These are phyloP conservation scores for Pygocentrus nattereri DNA, from an alignment of 2,797 vertebrate genomes.

Conservation along the genomic window DNA sequence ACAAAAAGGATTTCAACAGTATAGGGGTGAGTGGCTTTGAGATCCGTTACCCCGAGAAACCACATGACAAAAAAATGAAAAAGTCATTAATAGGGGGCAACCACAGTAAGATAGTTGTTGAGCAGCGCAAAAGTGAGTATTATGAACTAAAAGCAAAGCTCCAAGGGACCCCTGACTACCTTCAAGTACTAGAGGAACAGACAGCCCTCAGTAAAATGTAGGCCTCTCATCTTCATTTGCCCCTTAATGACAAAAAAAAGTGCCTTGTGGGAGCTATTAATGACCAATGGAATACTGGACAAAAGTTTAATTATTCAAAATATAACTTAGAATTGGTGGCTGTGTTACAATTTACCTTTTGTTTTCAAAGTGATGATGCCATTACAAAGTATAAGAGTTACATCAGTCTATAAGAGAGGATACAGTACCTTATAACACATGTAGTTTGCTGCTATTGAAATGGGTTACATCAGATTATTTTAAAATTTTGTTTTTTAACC, in stretches of 20 bases:
- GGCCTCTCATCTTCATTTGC: conserved; percentile 78
- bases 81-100: conserved; percentile 97
- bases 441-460: conserved; percentile 80
- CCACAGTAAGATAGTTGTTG: conserved; percentile 97
- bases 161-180: conserved; percentile 97
- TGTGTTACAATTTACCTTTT: conserved; percentile 73
- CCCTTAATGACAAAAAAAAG: conserved; percentile 94
- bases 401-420: conserved; percentile 65
- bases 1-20: conserved; percentile 97
- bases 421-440: conserved; percentile 67
- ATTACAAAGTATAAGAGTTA: conserved; percentile 67
- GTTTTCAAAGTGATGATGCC: conserved; percentile 70
- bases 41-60: conserved; percentile 96
- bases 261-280: conserved; percentile 97
- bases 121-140: conserved; percentile 98
- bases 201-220: conserved; percentile 99
- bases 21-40: conserved; percentile 98
- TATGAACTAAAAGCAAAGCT: conserved; percentile 98
- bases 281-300: conserved; percentile 93
- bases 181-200: conserved; percentile 99
- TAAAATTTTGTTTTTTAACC: conserved; percentile 61
- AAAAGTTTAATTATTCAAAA: conserved; percentile 76
- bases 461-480: conserved; percentile 66
- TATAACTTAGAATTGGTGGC: conserved; percentile 75
- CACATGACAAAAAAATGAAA: conserved; percentile 94